phyloP scores from a whole-genome alignment of 2,888 invertebrate genomes.

The Mycogona germanica region DNA sequence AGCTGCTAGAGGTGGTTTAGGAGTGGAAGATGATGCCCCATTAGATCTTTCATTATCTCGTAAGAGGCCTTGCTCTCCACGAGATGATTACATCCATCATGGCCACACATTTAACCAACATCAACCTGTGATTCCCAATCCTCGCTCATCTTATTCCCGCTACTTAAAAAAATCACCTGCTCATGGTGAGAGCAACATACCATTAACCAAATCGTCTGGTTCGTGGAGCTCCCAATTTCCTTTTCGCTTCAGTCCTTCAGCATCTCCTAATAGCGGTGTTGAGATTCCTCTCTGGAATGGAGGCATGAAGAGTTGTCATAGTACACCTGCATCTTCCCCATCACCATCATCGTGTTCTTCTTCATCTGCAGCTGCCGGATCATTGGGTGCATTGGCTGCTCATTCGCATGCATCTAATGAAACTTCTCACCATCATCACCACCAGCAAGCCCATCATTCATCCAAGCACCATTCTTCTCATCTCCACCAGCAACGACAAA shows the following conservation, averaged over 20 bases:
- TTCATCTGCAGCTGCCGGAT: not conserved
- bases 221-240: slow-evolving; percentile 21
- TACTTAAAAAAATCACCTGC: too few species aligned
- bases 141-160: too few species aligned
- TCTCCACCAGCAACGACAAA: slow-evolving; percentile 19
- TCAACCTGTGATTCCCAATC: too few species aligned
- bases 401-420: slow-evolving; percentile 44
- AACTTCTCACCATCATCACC: slow-evolving; percentile 45
- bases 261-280: slow-evolving; percentile 19
- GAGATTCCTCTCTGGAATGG: slow-evolving; percentile 21
- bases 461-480: slow-evolving; percentile 44
- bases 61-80: slow-evolving; percentile 41
- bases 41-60: slow-evolving; percentile 66
- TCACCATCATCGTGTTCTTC: slow-evolving; percentile 8
- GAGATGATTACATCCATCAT: too few species aligned
- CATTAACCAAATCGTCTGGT: slow-evolving; percentile 14
- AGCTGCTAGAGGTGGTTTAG: slow-evolving; percentile 26
- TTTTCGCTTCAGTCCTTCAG: slow-evolving; percentile 20
- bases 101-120: too few species aligned
- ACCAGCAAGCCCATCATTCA: slow-evolving; percentile 51
- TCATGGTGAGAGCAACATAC: too few species aligned
- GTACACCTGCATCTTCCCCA: slow-evolving; percentile 11
- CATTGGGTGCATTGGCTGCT: slow-evolving; percentile 55
- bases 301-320: slow-evolving; percentile 14
- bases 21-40: slow-evolving; percentile 46